Evolutionary conservation across 2,113 vertebrate genomes (phyloP).

Genomic region (Pithys albifrons): DNA sequence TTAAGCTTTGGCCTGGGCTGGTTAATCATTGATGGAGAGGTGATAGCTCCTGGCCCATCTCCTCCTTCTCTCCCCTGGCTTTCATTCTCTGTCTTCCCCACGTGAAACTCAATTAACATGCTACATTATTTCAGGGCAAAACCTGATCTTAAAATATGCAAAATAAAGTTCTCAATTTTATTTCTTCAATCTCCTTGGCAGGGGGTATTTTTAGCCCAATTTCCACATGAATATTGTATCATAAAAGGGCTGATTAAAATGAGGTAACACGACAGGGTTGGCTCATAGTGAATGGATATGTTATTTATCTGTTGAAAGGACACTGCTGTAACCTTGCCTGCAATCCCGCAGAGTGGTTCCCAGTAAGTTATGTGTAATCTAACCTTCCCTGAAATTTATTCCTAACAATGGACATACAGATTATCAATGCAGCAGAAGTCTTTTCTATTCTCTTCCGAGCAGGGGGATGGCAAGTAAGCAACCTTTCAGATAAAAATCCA

Average conservation of each 20-base stretch:
- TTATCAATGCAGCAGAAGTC: background rate
- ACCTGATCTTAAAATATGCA: slow-evolving; percentile 34
- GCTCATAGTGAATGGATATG: background rate
- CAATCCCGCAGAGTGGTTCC: slow-evolving; percentile 39
- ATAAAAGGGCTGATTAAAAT: slow-evolving; percentile 60
- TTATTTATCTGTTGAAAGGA: slow-evolving; percentile 57
- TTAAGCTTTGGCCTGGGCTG: background rate
- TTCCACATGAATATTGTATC: slow-evolving; percentile 55
- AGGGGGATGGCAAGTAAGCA: background rate
- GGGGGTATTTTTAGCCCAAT: slow-evolving; percentile 49
- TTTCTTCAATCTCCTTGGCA: slow-evolving; percentile 47
- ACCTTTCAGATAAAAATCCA: background rate
- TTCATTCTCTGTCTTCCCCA: background rate
- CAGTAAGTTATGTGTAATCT: slow-evolving; percentile 16
- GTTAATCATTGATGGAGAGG: slow-evolving; percentile 42
- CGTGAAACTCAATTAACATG: slow-evolving; percentile 6
- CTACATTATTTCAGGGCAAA: slow-evolving; percentile 26
- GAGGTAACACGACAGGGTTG: slow-evolving; percentile 34
- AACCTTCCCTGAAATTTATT: slow-evolving; percentile 24
- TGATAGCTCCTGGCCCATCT: rapidly evolving
- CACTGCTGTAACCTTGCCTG: slow-evolving; percentile 33
- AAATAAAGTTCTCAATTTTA: slow-evolving; percentile 47
- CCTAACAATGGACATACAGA: background rate
- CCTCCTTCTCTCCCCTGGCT: background rate
- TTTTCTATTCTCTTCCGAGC: background rate